Evolutionary conservation across 2,888 invertebrate genomes (phyloP).

Genomic region (Polia nebulosa): DNA sequence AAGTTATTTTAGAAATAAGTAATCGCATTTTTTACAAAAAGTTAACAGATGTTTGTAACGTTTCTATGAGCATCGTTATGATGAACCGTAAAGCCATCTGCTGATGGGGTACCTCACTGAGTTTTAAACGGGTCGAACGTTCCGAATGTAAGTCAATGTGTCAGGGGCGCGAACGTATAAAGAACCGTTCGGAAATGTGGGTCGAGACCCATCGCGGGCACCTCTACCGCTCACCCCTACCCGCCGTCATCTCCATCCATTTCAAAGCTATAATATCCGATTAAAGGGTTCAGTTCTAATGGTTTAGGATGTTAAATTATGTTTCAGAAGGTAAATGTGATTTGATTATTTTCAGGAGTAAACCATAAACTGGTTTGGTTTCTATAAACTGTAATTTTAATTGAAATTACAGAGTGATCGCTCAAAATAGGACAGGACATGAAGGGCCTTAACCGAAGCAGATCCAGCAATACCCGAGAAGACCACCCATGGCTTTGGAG

Average conservation of each 20-base stretch:
- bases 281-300: conserved; percentile 36
- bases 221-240: conserved; percentile 56
- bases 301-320: conserved; percentile 21
- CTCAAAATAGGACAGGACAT: not conserved
- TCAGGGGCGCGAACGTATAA: conserved; percentile 77
- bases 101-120: conserved; percentile 52
- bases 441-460: not conserved
- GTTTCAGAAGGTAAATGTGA: conserved; percentile 4
- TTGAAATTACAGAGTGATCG: not conserved
- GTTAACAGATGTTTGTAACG: not conserved
- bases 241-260: conserved; percentile 47
- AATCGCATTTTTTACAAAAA: conserved; percentile 1
- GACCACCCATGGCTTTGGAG: not conserved
- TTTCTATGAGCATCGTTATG: conserved; percentile 48
- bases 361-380: not conserved
- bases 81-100: conserved; percentile 63
- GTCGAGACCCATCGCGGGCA: conserved; percentile 67
- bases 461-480: not conserved
- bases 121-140: conserved; percentile 70
- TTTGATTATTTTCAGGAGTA: not conserved
- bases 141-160: conserved; percentile 80
- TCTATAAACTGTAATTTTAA: not conserved
- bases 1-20: not conserved
- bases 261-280: conserved; percentile 52
- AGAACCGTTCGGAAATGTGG: conserved; percentile 73